Base-by-base conservation (phyloP, 2,888 invertebrate genomes). In the Pteria penguin region DNA sequence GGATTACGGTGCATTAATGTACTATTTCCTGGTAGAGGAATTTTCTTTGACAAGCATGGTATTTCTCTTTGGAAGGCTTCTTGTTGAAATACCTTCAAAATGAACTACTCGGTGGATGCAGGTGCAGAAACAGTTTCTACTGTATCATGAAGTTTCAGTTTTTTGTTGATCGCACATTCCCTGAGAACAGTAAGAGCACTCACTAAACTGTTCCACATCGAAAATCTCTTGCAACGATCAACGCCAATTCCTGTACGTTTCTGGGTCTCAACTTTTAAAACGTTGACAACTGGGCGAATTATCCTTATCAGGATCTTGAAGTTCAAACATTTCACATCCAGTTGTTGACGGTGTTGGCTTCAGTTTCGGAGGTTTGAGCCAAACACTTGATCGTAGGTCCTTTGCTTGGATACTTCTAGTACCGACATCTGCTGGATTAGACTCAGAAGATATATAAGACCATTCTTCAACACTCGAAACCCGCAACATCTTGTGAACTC, bases 191-290 rank as follows among this genome's bases (percentile, higher is more conserved):
- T 73, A 2, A 78, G 45, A 0, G 71, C 68, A 27, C 33, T 22
- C 3, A 79, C 60, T n/a, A 81, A 65, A n/a, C 60, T 29, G 4
- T 60, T 75, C 81, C 81, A 83, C 26, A 74, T 62, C 18, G 81
- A 76, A 52, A 81, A 78, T 55, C 75, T 74, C 33, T 72, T 61
- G 22, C 54, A 45, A n/a, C n/a, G n/a, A 18, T 45, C 45, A 8
- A 14, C 18, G 45, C 45, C 8, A 45, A 45, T 45, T 45, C 45
- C 45, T 45, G 18, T 45, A 14, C 18, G 45, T 18, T 45, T 18
- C 45, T 45, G 8, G 45, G 45, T 45, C 8, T 45, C 18, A 18
- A 18, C 18, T 45, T 45, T 45, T 14, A 8, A 45, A 18, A 45
- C 45, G 18, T 32, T 62, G 1, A 74, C 55, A 11, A 61, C 32